phyloP scores from a whole-genome alignment of 2,113 vertebrate genomes.

The Chloroceryle aenea region DNA sequence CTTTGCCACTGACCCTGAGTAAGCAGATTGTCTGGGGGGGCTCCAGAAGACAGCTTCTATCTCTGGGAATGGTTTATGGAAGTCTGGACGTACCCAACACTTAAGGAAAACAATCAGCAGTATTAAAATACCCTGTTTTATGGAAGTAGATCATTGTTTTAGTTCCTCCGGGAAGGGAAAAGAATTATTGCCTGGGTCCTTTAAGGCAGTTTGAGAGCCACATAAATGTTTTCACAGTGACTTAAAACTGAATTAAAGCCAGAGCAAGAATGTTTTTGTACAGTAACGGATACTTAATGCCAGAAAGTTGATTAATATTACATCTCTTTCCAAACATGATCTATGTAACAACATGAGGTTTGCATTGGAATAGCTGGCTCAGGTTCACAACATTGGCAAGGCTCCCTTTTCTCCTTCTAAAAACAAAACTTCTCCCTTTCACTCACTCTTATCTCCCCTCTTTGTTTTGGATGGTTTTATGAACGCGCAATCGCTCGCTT shows the following conservation, averaged over 20 bases:
- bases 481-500: neutral
- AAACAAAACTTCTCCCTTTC: slow-evolving; percentile 53
- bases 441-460: slow-evolving; percentile 7
- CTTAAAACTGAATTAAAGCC: slow-evolving; percentile 73
- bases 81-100: neutral
- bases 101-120: neutral
- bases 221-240: slow-evolving; percentile 74
- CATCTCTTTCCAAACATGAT: slow-evolving; percentile 44
- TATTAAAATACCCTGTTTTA: slow-evolving; percentile 32
- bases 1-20: neutral
- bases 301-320: slow-evolving; percentile 64
- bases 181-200: slow-evolving; percentile 59
- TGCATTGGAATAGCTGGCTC: slow-evolving; percentile 65
- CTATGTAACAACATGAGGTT: slow-evolving; percentile 60
- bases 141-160: slow-evolving; percentile 38
- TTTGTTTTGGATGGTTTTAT: neutral
- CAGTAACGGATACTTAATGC: slow-evolving; percentile 60
- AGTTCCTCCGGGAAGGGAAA: slow-evolving; percentile 27
- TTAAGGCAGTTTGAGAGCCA: slow-evolving; percentile 69
- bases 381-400: slow-evolving; percentile 17
- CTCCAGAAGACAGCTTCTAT: neutral
- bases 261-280: slow-evolving; percentile 71
- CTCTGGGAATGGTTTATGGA: neutral
- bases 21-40: neutral
- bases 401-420: slow-evolving; percentile 49